These are phyloP conservation scores for Hydractinia echinata DNA, from an alignment of 30 jellyfish, hydroid and myxozoan species.

Conservation along the genomic window DNA sequence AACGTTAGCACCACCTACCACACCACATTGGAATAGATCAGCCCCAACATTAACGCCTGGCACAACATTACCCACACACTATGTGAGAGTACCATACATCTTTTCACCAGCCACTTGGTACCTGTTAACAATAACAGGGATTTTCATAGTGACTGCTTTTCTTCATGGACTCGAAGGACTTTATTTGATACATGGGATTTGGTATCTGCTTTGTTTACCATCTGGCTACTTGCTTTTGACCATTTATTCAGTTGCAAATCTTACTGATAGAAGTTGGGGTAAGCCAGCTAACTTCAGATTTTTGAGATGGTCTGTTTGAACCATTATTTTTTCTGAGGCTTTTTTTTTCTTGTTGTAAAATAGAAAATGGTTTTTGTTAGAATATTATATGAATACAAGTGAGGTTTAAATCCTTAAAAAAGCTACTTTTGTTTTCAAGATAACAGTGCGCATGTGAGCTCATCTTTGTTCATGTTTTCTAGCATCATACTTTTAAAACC, in stretches of 20 bases:
- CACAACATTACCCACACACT: conserved; percentile 17
- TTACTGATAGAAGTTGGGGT: conserved; percentile 99
- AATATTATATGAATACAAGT: too few species aligned
- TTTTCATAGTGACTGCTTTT: conserved; percentile 67
- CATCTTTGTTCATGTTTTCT: too few species aligned
- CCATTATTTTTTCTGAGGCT: too few species aligned
- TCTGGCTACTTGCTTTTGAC: conserved; percentile 89
- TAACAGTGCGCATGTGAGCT: too few species aligned
- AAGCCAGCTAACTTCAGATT: background rate
- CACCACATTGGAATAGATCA: background rate
- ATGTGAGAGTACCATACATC: conserved; percentile 16
- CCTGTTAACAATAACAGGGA: conserved; percentile 55
- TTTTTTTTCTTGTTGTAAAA: too few species aligned
- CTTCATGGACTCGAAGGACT: conserved; percentile 82
- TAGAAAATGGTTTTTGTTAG: too few species aligned
- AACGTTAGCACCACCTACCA: conserved; percentile 30
- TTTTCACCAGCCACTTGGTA: conserved; percentile 88
- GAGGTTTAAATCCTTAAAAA: too few species aligned
- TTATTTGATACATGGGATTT: conserved; percentile 72
- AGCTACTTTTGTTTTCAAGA: too few species aligned
- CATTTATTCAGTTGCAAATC: conserved; percentile 84
- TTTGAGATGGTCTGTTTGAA: too few species aligned
- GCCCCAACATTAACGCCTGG: conserved; percentile 2
- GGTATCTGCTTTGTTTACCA: conserved; percentile 87
- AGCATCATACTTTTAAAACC: too few species aligned